Base-by-base conservation (phyloP, 2,797 vertebrate species). In the Argentina silus region DNA sequence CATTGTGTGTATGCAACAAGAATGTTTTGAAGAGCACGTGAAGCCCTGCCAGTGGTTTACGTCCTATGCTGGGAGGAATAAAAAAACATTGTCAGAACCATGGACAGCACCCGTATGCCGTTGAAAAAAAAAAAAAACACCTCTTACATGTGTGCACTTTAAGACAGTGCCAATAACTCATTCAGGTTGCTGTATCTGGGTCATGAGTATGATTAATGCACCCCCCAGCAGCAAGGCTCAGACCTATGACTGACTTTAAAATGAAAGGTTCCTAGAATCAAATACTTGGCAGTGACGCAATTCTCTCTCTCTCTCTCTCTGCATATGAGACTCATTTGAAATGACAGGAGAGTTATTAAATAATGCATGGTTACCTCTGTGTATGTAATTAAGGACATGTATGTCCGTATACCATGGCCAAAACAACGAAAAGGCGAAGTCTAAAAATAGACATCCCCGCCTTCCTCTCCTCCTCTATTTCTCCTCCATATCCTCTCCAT, bases 271-370 rank as follows among this genome's bases (percentile, higher is more conserved):
- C 27, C 27, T 36, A 36, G 2, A 36, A 36, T 36, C 27, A 36
- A 36, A 36, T 36, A 36, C 27, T 36, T 36, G 27, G 27, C 27
- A 1, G 4, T 36, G 27, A 36, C 27, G 27, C 27, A 36, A 36
- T 8, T 57, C 55, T 57, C 7, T 57, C 56, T 59, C 8, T 59
- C 56, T 59, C 9, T 59, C 56, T 59, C 9, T 59, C 56, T 59
- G 7, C 19, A 36, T 1, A 36, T 36, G 27, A 36, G 27, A 36
- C 2, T 36, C 27, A 36, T 36, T 36, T 36, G 27, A 36, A 36
- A 36, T 36, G 27, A 4, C 27, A 36, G 27, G 27, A 36, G 27
- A 4, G 27, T 36, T 36, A 4, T 36, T 36, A 36, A 36, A 36
- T 36, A 36, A 36, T 36, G 27, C 27, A 36, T 36, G 27, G 27